phyloP scores from a whole-genome alignment of 2,113 vertebrate genomes.

The Syngnathus scovelli region DNA sequence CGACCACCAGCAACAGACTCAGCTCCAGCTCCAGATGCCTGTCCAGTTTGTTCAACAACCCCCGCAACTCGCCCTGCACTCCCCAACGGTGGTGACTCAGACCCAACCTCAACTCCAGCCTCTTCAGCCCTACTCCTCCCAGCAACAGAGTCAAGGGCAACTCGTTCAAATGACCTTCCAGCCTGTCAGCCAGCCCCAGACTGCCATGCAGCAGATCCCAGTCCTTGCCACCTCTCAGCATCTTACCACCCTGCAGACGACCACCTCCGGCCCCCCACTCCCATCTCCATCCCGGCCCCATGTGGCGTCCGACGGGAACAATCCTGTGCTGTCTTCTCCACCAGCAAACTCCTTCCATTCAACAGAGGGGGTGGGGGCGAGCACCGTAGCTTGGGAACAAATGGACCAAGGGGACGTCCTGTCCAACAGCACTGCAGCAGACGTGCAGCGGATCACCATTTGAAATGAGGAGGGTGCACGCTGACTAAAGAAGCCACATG shows the following conservation, averaged over 20 bases:
- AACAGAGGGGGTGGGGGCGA: conserved; percentile 54
- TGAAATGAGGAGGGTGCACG: conserved; percentile 31
- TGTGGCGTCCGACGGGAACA: conserved; percentile 45
- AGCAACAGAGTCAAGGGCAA: conserved; percentile 64
- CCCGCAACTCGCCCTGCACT: conserved; percentile 65
- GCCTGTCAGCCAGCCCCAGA: conserved; percentile 58
- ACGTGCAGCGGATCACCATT: conserved; percentile 53
- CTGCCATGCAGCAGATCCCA: conserved; percentile 65
- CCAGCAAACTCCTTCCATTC: conserved; percentile 60
- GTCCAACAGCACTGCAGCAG: conserved; percentile 42
- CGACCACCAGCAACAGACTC: conserved; percentile 63
- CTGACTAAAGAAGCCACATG: conserved; percentile 12
- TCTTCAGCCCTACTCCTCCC: conserved; percentile 52
- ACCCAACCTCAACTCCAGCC: conserved; percentile 62
- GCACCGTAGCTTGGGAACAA: conserved; percentile 49
- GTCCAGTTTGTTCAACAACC: conserved; percentile 67
- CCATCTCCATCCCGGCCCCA: conserved; percentile 49
- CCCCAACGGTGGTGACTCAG: conserved; percentile 53
- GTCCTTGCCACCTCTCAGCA: conserved; percentile 55
- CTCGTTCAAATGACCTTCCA: conserved; percentile 73
- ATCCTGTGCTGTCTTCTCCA: conserved; percentile 48
- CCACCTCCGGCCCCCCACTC: conserved; percentile 30
- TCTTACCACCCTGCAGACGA: conserved; percentile 56
- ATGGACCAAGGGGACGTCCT: conserved; percentile 35
- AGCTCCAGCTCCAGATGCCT: conserved; percentile 71